Percentiles rank a stretch among this genome's conserved stretches.
These are phyloP conservation scores for Eupeodes corollae DNA, from an alignment of 1,140 invertebrate species.

Conservation along the genomic window DNA sequence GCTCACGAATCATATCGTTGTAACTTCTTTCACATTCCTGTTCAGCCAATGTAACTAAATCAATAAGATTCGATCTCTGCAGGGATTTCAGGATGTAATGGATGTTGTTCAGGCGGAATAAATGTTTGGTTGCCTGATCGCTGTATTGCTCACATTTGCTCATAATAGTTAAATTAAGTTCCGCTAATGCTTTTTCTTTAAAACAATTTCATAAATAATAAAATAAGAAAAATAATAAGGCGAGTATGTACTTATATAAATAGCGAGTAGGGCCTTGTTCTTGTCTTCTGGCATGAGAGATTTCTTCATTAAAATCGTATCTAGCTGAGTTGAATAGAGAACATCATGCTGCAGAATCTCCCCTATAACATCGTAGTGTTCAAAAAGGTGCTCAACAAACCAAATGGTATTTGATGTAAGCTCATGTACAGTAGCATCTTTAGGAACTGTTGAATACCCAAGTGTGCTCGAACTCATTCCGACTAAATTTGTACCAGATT, in stretches of 20 bases:
- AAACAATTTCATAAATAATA: conserved; percentile 9
- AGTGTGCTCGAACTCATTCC: conserved; percentile 24
- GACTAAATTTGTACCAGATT: conserved; percentile 62
- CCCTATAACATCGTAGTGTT: conserved; percentile 65
- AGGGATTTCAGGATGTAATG: conserved; percentile 86
- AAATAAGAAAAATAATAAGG: not conserved
- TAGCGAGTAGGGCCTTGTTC: conserved; percentile 55
- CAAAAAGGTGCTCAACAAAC: conserved; percentile 72
- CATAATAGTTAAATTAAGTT: conserved; percentile 70
- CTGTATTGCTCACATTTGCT: conserved; percentile 78
- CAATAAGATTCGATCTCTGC: conserved; percentile 69
- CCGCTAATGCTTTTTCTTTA: conserved; percentile 72
- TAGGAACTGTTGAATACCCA: conserved; percentile 47
- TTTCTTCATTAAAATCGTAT: conserved; percentile 40
- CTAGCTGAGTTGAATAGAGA: conserved; percentile 40
- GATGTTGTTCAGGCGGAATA: conserved; percentile 86
- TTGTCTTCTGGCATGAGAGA: conserved; percentile 38
- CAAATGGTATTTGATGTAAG: conserved; percentile 85
- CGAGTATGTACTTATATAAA: conserved; percentile 54
- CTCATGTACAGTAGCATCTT: conserved; percentile 94
- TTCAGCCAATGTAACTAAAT: conserved; percentile 64
- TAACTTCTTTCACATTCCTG: conserved; percentile 74
- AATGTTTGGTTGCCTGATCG: conserved; percentile 67
- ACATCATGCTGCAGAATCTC: conserved; percentile 50
- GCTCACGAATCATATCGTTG: conserved; percentile 52